Percentiles rank a stretch among this genome's conserved stretches.
phyloP scores from a whole-genome alignment of 2,113 vertebrate species.

The Brachionichthys hirsutus region DNA sequence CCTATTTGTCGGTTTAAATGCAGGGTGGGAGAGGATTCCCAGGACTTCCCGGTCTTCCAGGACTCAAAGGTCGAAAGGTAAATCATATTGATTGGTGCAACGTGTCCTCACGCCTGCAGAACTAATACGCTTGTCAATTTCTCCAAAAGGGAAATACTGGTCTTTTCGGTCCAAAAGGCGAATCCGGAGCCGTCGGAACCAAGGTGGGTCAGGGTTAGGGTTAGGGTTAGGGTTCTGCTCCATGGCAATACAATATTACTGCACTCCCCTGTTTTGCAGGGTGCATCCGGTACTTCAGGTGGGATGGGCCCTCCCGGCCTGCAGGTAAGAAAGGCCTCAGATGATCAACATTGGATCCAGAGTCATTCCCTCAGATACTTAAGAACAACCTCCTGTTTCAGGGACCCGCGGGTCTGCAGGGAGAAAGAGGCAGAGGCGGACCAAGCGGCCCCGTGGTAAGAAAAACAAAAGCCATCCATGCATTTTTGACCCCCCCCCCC shows the following conservation, averaged over 20 bases:
- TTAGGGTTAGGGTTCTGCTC: no score
- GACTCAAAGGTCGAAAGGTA: conserved; percentile 91
- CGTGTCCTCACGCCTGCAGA: no score
- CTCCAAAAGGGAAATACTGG: conserved; percentile 84
- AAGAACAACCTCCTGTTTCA: conserved; percentile 56
- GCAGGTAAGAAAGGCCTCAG: conserved; percentile 71
- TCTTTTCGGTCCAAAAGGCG: conserved; percentile 83
- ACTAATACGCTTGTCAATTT: background rate
- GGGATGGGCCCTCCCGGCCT: conserved; percentile 86
- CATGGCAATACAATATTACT: no score
- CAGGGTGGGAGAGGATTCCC: conserved; percentile 89
- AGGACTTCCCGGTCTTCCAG: conserved; percentile 91
- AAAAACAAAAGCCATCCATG: background rate
- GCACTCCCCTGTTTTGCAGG: conserved; percentile 74
- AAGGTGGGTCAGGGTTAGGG: conserved; percentile 91
- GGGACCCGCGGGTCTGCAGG: conserved; percentile 90
- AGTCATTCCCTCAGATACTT: background rate
- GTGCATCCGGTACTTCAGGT: conserved; percentile 85
- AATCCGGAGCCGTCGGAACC: conserved; percentile 84
- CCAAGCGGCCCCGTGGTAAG: conserved; percentile 86
- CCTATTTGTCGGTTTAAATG: background rate
- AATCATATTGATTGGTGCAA: conserved; percentile 3
- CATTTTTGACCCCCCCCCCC: no score
- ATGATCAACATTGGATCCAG: background rate
- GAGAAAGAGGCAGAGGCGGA: conserved; percentile 91